Evolutionary conservation across 2,113 vertebrate genomes (phyloP).

Genomic region (Cololabis saira): DNA sequence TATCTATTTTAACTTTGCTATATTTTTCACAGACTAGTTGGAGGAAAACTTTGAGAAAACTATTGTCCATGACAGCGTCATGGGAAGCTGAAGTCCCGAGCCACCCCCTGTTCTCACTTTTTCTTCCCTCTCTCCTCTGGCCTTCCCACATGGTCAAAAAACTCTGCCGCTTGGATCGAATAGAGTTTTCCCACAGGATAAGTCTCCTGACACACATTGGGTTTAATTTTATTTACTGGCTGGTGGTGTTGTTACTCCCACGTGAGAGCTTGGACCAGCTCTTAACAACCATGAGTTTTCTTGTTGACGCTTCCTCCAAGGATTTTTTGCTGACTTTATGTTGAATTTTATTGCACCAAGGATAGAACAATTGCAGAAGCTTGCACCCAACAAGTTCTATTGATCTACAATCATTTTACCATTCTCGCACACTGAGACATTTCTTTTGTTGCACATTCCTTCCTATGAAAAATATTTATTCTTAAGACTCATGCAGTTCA

Average conservation of each 20-base stretch:
- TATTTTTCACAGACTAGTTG: too few species aligned
- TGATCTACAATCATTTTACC: neutral
- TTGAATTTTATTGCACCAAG: constrained; percentile 9
- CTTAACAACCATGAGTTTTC: constrained; percentile 49
- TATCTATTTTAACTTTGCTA: too few species aligned
- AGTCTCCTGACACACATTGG: constrained; percentile 53
- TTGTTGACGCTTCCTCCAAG: constrained; percentile 50
- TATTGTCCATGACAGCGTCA: neutral
- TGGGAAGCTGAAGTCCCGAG: too few species aligned
- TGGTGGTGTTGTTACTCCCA: constrained; percentile 64
- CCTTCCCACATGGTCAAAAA: constrained; percentile 35
- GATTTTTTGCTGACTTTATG: constrained; percentile 20
- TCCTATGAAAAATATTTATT: constrained; percentile 27
- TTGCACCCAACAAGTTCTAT: neutral
- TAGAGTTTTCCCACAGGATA: constrained; percentile 58
- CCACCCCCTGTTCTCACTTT: neutral
- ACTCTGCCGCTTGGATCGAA: constrained; percentile 33
- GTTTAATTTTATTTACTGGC: constrained; percentile 70
- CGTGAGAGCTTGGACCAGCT: constrained; percentile 40
- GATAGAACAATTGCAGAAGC: constrained; percentile 1
- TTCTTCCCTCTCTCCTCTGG: constrained; percentile 4
- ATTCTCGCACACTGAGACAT: constrained; percentile 13
- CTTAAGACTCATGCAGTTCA: constrained; percentile 25
- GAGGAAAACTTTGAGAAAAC: neutral
- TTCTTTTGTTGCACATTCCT: constrained; percentile 10